Conservation (phyloP, 2,113 vertebrate genomes). For the Psilopogon haemacephalus region DNA sequence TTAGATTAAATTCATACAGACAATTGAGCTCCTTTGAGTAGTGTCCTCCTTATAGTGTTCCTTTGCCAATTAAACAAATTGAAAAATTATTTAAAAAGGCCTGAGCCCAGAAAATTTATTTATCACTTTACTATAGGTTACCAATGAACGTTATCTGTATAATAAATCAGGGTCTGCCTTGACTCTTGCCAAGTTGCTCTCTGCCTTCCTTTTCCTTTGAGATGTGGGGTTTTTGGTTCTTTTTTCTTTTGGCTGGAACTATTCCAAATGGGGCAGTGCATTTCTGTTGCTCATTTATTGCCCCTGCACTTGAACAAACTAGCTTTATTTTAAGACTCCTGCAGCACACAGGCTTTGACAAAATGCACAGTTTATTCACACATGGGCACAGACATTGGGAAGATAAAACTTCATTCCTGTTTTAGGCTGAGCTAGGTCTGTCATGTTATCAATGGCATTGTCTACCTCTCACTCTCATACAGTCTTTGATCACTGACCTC, state of each 20-base stretch:
- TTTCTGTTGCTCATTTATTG: neutral
- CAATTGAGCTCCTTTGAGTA: neutral
- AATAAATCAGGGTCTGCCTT: neutral
- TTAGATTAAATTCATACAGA: neutral
- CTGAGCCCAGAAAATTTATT: neutral
- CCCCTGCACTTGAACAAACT: neutral
- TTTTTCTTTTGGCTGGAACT: neutral
- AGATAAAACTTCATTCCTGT: neutral
- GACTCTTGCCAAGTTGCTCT: neutral
- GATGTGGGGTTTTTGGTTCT: neutral
- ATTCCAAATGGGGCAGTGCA: neutral
- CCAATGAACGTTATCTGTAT: neutral
- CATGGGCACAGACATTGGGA: neutral
- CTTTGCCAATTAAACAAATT: neutral
- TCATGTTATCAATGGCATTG: neutral
- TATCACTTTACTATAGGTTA: neutral
- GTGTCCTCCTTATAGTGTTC: neutral
- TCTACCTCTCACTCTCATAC: accelerated
- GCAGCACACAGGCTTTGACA: too few species aligned
- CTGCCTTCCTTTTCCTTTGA: neutral
- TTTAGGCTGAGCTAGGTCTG: neutral
- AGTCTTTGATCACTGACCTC: neutral
- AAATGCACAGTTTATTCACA: neutral
- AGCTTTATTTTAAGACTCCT: too few species aligned
- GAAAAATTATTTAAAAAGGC: constrained; percentile 15